Conservation (phyloP, 2,113 vertebrate genomes). For the Fulica atra region DNA sequence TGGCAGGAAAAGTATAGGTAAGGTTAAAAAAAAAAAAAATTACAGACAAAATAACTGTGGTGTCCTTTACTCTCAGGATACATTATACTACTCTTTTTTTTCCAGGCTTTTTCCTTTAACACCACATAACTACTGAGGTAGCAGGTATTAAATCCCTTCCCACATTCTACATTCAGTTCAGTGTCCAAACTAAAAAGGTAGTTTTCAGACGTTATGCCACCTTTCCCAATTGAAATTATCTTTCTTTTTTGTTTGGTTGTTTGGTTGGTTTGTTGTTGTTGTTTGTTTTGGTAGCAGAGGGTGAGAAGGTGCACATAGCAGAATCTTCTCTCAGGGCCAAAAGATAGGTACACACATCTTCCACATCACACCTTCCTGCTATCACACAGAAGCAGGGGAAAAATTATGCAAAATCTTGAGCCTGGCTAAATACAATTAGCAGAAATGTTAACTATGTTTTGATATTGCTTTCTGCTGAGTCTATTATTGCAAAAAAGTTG, state of each 20-base stretch:
- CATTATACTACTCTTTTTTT: background rate
- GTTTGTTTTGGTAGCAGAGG: background rate
- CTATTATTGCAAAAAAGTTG: constrained; percentile 16
- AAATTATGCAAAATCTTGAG: background rate
- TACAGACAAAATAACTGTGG: background rate
- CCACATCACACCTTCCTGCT: background rate
- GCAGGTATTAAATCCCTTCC: background rate
- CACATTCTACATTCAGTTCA: background rate
- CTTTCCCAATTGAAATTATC: background rate
- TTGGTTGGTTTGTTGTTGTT: too few relatives aligned
- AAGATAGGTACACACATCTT: background rate
- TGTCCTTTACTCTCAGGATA: background rate
- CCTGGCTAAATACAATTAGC: background rate
- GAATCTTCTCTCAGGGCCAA: background rate
- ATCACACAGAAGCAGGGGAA: background rate
- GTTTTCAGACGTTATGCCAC: background rate
- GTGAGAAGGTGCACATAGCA: background rate
- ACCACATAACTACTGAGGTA: constrained; percentile 4
- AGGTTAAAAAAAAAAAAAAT: background rate
- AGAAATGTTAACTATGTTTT: background rate
- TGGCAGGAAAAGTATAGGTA: background rate
- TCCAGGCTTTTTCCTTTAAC: background rate
- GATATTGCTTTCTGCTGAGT: constrained; percentile 26
- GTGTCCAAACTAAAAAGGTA: background rate
- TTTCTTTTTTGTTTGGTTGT: background rate